These are phyloP conservation scores for Chrysina gloriosa DNA, from an alignment of 2,888 invertebrate species.

Conservation along the genomic window DNA sequence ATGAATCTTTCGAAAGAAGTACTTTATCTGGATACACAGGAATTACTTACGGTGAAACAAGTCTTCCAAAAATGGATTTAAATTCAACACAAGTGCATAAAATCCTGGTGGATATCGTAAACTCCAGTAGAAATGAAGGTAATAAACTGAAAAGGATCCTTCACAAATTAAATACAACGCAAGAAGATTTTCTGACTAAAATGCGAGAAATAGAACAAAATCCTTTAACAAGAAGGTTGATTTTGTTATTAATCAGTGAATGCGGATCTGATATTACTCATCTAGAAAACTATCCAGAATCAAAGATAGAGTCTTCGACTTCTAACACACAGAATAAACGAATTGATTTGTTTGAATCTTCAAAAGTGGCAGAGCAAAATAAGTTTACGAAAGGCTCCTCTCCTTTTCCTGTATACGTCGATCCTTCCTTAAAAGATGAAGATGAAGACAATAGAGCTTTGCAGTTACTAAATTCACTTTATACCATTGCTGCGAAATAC, in stretches of 20 bases:
- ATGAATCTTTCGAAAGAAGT: slow-evolving; percentile 62
- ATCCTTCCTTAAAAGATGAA: slow-evolving; percentile 56
- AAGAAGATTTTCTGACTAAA: slow-evolving; percentile 79
- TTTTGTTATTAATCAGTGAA: slow-evolving; percentile 81
- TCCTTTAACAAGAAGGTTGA: slow-evolving; percentile 78
- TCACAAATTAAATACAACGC: slow-evolving; percentile 79
- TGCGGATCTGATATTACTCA: slow-evolving; percentile 71
- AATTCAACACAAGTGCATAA: slow-evolving; percentile 61
- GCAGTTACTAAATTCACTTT: slow-evolving; percentile 84
- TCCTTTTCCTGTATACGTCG: slow-evolving; percentile 47
- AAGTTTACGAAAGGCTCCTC: slow-evolving; percentile 20
- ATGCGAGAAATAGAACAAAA: slow-evolving; percentile 86
- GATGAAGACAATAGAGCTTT: slow-evolving; percentile 82
- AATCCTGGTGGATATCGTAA: slow-evolving; percentile 66
- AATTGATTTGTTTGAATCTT: slow-evolving; percentile 37
- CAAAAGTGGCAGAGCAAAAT: slow-evolving; percentile 18
- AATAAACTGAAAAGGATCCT: slow-evolving; percentile 82
- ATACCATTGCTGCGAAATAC: slow-evolving; percentile 86
- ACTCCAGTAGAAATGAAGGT: slow-evolving; percentile 74
- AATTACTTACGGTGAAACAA: slow-evolving; percentile 64
- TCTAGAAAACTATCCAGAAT: slow-evolving; percentile 44
- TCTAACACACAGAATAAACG: not conserved
- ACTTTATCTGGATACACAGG: slow-evolving; percentile 49
- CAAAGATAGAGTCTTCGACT: not conserved
- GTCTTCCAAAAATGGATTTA: slow-evolving; percentile 59